Evolutionary conservation across 2,113 vertebrate genomes (phyloP).

Genomic region (Microcebus lehilahytsara): DNA sequence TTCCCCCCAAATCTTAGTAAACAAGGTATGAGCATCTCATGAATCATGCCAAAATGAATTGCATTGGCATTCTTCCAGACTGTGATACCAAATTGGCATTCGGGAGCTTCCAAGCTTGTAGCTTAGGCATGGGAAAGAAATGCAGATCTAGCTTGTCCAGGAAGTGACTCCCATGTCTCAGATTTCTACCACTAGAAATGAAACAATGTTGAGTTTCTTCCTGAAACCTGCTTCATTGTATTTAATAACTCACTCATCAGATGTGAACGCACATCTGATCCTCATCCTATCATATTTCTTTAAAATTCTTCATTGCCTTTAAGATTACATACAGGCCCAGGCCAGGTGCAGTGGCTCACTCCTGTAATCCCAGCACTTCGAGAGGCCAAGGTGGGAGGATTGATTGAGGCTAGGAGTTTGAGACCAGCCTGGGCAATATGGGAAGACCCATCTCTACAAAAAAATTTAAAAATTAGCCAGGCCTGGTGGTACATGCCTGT

Average conservation of each 20-base stretch:
- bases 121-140: background rate
- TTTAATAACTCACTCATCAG: background rate
- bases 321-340: background rate
- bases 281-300: background rate
- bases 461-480: background rate
- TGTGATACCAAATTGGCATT: background rate
- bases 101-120: background rate
- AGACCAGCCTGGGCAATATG: background rate
- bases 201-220: background rate
- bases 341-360: background rate
- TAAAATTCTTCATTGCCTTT: background rate
- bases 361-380: background rate
- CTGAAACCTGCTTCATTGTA: background rate
- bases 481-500: no score
- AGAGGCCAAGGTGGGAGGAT: background rate
- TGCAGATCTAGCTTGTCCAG: background rate
- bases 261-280: background rate
- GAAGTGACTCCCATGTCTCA: background rate
- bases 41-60: constrained; percentile 11
- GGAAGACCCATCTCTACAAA: background rate
- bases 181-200: background rate
- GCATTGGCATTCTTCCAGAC: background rate
- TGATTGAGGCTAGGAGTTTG: background rate
- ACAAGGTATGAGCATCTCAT: background rate
- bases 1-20: background rate